Evolutionary conservation across 2,797 vertebrate genomes (phyloP).

Genomic region (Adrianichthys oophorus): DNA sequence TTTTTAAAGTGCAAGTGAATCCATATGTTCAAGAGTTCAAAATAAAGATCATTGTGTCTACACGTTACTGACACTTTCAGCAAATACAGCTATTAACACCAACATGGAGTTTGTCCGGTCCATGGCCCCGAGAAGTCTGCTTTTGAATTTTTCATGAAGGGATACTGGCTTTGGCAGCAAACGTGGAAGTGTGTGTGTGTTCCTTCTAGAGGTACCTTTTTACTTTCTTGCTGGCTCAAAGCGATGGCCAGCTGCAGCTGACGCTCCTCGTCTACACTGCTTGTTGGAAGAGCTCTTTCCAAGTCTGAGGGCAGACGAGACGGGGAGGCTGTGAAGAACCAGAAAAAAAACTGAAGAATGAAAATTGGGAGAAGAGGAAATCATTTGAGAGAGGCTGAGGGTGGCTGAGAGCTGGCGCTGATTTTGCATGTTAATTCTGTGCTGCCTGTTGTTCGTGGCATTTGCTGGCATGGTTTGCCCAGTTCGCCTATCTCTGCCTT

Average conservation of each 20-base stretch:
- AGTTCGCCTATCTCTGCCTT: conserved; percentile 65
- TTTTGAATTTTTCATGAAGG: conserved; percentile 43
- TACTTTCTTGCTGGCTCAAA: conserved; percentile 95
- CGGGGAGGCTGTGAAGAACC: conserved; percentile 65
- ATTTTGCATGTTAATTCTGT: conserved; percentile 73
- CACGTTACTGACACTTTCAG: background rate
- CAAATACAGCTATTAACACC: background rate
- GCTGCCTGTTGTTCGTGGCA: conserved; percentile 62
- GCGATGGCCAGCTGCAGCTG: conserved; percentile 95
- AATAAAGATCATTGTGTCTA: background rate
- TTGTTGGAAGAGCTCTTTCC: conserved; percentile 91
- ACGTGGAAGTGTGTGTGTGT: conserved; percentile 17
- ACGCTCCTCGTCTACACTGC: conserved; percentile 92
- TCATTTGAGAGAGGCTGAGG: conserved; percentile 22
- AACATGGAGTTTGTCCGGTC: background rate
- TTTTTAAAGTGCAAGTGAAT: no score
- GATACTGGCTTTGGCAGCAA: conserved; percentile 22
- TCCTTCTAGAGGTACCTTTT: conserved; percentile 83
- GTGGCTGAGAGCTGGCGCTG: conserved; percentile 51
- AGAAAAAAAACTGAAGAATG: conserved; percentile 50
- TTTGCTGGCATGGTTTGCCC: conserved; percentile 66
- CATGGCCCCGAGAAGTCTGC: background rate
- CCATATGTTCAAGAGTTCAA: no score
- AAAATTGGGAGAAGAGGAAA: conserved; percentile 18
- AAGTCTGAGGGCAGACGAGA: conserved; percentile 85